Evolutionary conservation across 2,888 invertebrate species (phyloP).

Genomic region (Glyphotaelius pellucidus): DNA sequence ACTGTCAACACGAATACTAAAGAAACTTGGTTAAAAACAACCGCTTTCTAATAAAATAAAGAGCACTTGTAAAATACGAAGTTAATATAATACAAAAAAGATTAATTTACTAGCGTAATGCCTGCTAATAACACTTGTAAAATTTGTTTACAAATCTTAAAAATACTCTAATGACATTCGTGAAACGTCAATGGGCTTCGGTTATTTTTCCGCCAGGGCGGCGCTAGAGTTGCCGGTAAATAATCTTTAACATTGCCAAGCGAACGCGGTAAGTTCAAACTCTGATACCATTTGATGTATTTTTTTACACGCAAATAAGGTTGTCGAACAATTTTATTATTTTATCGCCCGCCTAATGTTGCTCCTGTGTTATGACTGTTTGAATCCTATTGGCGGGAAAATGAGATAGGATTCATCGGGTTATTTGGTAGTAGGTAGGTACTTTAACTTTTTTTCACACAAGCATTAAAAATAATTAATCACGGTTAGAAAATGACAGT

Average conservation of each 20-base stretch:
- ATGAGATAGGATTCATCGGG: conserved; percentile 45
- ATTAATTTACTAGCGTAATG: neutral
- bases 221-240: conserved; percentile 45
- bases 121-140: neutral
- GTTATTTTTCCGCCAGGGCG: conserved; percentile 33
- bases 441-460: neutral
- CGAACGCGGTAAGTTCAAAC: conserved; percentile 53
- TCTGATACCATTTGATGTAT: neutral
- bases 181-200: conserved; percentile 47
- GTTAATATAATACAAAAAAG: neutral
- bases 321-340: neutral
- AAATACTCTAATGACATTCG: conserved; percentile 26
- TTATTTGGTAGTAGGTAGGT: neutral
- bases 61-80: neutral
- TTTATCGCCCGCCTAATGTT: neutral
- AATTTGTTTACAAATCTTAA: neutral
- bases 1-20: conserved; percentile 20
- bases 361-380: neutral
- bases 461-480: conserved; percentile 55
- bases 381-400: conserved; percentile 48
- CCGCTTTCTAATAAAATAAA: neutral
- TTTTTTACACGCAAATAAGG: neutral
- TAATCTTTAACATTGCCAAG: conserved; percentile 17
- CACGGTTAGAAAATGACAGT: conserved; percentile 56
- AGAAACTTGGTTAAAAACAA: neutral